These are phyloP conservation scores for Prunella strophiata DNA, from an alignment of 2,797 vertebrate genomes.

Conservation along the genomic window DNA sequence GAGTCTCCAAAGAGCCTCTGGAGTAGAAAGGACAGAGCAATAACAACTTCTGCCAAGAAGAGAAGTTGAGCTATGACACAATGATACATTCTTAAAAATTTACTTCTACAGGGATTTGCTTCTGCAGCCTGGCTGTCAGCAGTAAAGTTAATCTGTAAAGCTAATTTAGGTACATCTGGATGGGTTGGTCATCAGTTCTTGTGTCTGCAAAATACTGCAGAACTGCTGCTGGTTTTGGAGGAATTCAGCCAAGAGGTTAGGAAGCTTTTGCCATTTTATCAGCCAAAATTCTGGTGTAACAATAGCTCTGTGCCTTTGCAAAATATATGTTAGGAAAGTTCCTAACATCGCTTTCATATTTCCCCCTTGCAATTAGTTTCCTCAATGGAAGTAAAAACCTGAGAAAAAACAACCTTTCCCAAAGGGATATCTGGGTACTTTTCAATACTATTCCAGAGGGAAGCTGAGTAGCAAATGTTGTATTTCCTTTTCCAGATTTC, in stretches of 20 bases:
- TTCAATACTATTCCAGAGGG: neutral
- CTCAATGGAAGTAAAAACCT: neutral
- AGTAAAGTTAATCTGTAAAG: neutral
- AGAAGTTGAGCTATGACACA: neutral
- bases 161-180: neutral
- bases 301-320: neutral
- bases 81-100: neutral
- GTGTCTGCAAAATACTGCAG: neutral
- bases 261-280: neutral
- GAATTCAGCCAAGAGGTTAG: neutral
- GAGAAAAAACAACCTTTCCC: neutral
- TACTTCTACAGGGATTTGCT: neutral
- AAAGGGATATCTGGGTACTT: neutral
- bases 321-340: neutral
- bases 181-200: neutral
- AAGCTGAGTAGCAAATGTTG: neutral
- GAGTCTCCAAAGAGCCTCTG: neutral
- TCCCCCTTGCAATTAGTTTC: neutral
- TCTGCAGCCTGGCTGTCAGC: neutral
- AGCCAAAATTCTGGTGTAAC: neutral
- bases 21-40: neutral
- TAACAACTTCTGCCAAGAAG: neutral
- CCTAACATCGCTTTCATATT: neutral
- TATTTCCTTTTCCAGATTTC: conserved; percentile 20
- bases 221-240: neutral